Conservation (phyloP, 1,140 invertebrate species). For the Platyura marginata region DNA sequence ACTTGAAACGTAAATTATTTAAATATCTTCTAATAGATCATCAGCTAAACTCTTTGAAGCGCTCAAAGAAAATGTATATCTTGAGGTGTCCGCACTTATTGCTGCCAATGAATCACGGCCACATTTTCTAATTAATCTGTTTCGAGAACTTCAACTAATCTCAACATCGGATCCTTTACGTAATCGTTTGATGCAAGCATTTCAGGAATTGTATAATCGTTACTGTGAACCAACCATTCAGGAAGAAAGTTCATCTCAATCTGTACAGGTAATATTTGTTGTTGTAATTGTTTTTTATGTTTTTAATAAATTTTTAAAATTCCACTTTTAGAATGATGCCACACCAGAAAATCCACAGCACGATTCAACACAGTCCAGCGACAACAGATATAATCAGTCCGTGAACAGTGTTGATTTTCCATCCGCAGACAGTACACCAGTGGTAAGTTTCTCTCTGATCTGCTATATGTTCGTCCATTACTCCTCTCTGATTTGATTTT, state of each 20-base stretch:
- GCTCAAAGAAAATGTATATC: slow-evolving; percentile 44
- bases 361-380: not conserved
- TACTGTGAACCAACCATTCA: not conserved
- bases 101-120: slow-evolving; percentile 46
- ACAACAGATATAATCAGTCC: not conserved
- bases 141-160: slow-evolving; percentile 41
- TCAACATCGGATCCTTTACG: slow-evolving; percentile 39
- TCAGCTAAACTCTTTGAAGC: slow-evolving; percentile 41
- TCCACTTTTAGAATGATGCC: too few species aligned
- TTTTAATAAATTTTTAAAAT: too few species aligned
- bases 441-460: too few species aligned
- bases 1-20: too few species aligned
- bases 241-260: not conserved
- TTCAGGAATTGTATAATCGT: slow-evolving; percentile 26
- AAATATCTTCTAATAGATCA: too few species aligned
- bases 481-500: too few species aligned
- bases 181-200: slow-evolving; percentile 36
- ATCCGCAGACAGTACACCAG: too few species aligned
- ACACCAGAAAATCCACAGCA: too few species aligned
- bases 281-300: not conserved
- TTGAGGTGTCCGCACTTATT: slow-evolving; percentile 47
- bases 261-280: not conserved
- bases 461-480: too few species aligned
- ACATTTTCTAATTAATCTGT: slow-evolving; percentile 44
- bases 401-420: too few species aligned